phyloP scores from a whole-genome alignment of 2,888 invertebrate species.

The Lasioglossum malachurum region DNA sequence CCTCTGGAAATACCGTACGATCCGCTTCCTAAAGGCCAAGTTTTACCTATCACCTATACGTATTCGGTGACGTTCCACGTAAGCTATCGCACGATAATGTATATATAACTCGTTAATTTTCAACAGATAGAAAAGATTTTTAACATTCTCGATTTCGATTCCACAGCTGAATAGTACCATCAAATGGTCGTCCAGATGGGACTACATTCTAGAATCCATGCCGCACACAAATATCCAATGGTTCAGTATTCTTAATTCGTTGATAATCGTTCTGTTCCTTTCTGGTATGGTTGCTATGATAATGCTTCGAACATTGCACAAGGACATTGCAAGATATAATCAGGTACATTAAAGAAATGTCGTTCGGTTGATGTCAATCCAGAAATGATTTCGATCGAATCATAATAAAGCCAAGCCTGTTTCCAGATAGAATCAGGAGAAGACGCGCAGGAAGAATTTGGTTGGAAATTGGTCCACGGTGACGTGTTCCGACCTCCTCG shows the following conservation, averaged over 20 bases:
- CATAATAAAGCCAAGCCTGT: constrained; percentile 81
- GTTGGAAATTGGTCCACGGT: constrained; percentile 99
- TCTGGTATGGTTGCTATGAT: constrained; percentile 99
- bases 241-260: constrained; percentile 99
- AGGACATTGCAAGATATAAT: constrained; percentile 99
- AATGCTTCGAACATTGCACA: constrained; percentile 97
- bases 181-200: constrained; percentile 99
- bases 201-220: constrained; percentile 99
- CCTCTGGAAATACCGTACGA: constrained; percentile 90
- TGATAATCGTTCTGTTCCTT: constrained; percentile 98
- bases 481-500: constrained; percentile 99
- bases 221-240: constrained; percentile 99
- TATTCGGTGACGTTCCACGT: constrained; percentile 94
- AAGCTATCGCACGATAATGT: constrained; percentile 70
- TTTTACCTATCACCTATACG: constrained; percentile 91
- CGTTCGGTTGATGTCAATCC: background rate
- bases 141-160: constrained; percentile 58
- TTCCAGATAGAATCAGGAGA: constrained; percentile 91
- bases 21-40: constrained; percentile 84
- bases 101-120: background rate
- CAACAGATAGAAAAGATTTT: background rate
- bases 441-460: constrained; percentile 97
- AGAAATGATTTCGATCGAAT: background rate
- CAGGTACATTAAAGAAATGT: constrained; percentile 87
- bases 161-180: constrained; percentile 90